phyloP scores from a whole-genome alignment of 2,888 invertebrate species.

The Erpobdella octoculata region DNA sequence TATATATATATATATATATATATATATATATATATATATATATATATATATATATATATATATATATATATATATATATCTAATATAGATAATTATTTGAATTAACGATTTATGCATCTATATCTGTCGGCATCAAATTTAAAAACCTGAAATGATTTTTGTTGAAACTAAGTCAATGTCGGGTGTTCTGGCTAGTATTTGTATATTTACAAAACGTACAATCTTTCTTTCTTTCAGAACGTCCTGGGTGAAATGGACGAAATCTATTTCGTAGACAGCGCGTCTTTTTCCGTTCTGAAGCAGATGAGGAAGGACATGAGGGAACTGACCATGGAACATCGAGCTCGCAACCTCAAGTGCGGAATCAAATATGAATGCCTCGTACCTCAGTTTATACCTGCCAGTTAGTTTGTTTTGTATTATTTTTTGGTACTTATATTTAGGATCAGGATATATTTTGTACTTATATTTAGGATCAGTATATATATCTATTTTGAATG shows the following conservation, averaged over 20 bases:
- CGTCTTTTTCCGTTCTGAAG: slow-evolving; percentile 24
- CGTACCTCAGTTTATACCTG: slow-evolving; percentile 33
- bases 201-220: background rate
- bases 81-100: no score
- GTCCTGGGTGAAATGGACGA: slow-evolving; percentile 32
- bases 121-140: no score
- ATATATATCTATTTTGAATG: no score
- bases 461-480: no score
- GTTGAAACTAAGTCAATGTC: background rate
- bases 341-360: slow-evolving; percentile 29
- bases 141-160: no score
- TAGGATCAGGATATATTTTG: no score
- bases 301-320: slow-evolving; percentile 28
- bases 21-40: slow-evolving; percentile 6
- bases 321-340: slow-evolving; percentile 26
- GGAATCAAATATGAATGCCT: slow-evolving; percentile 33
- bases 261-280: slow-evolving; percentile 35
- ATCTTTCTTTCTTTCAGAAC: slow-evolving; percentile 26
- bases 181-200: background rate
- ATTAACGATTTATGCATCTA: no score
- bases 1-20: no score
- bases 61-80: no score
- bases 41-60: background rate
- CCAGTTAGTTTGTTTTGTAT: slow-evolving; percentile 30
- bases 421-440: background rate